phyloP scores from a whole-genome alignment of 2,113 vertebrate species.

The Paradisaea rubra region DNA sequence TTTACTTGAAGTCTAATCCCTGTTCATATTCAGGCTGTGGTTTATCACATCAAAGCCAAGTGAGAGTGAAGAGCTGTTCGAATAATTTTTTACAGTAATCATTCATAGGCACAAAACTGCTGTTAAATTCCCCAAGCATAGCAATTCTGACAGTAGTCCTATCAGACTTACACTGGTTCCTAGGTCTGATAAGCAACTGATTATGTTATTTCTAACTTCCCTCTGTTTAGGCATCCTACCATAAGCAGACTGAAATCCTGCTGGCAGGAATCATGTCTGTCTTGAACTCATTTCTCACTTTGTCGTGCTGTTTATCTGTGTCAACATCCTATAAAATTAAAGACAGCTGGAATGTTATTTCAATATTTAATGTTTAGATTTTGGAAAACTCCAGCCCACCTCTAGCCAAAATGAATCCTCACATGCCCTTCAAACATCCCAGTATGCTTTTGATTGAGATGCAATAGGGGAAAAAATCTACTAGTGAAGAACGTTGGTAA shows the following conservation, averaged over 20 bases:
- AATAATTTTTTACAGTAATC: neutral
- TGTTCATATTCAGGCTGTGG: neutral
- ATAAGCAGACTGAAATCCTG: neutral
- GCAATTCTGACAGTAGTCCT: neutral
- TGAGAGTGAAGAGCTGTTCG: neutral
- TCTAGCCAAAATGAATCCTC: neutral
- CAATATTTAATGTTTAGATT: slow-evolving; percentile 15
- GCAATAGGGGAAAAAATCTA: neutral
- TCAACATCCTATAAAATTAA: neutral
- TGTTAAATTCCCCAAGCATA: neutral
- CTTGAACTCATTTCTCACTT: neutral
- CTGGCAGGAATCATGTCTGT: neutral
- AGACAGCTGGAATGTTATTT: neutral
- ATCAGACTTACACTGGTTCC: neutral
- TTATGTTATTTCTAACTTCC: slow-evolving; percentile 4
- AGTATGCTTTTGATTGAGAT: neutral
- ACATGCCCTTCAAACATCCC: neutral
- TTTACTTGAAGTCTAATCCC: neutral
- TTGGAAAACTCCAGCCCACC: neutral
- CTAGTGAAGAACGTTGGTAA: neutral
- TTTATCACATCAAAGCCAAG: neutral
- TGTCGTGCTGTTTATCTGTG: neutral
- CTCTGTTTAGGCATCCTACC: neutral
- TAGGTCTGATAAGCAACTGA: neutral
- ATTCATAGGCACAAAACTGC: neutral